A percentile compares a stretch with the other conserved stretches of the same genome.
These are phyloP conservation scores for Neoscelio sp. DNA, from an alignment of 2,888 invertebrate species.

Conservation along the genomic window DNA sequence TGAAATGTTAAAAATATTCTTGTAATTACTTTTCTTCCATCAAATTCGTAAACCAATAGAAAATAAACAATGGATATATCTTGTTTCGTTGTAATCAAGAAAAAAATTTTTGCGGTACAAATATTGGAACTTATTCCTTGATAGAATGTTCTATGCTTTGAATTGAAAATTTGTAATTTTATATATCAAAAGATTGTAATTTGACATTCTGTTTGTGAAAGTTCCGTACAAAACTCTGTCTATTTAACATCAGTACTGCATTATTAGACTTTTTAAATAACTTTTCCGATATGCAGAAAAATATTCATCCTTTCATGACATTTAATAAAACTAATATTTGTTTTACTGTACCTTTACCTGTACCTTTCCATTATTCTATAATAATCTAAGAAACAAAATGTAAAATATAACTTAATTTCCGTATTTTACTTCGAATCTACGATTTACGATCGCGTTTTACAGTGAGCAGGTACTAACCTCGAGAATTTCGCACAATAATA, in stretches of 20 bases:
- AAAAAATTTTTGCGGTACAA: no score
- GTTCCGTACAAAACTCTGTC: constrained; percentile 38
- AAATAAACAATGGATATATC: no score
- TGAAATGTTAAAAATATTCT: no score
- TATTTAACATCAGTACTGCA: constrained; percentile 19
- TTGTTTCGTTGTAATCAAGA: no score
- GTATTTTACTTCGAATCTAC: neutral
- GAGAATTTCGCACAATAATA: neutral
- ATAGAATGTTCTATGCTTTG: constrained; percentile 14
- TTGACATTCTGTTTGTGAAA: constrained; percentile 46
- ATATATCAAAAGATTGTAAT: constrained; percentile 51
- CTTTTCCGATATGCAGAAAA: constrained; percentile 4
- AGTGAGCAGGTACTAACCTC: neutral
- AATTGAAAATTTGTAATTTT: constrained; percentile 49
- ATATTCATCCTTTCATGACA: no score
- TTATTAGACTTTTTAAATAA: constrained; percentile 48
- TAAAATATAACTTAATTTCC: no score
- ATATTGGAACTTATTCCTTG: no score
- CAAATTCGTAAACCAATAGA: no score
- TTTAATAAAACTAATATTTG: neutral
- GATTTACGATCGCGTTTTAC: neutral
- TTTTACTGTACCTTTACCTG: neutral
- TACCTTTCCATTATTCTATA: no score
- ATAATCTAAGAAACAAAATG: no score
- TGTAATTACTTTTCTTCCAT: no score